These are phyloP conservation scores for Edolisoma coerulescens DNA, from an alignment of 2,113 vertebrate species.

Conservation along the genomic window DNA sequence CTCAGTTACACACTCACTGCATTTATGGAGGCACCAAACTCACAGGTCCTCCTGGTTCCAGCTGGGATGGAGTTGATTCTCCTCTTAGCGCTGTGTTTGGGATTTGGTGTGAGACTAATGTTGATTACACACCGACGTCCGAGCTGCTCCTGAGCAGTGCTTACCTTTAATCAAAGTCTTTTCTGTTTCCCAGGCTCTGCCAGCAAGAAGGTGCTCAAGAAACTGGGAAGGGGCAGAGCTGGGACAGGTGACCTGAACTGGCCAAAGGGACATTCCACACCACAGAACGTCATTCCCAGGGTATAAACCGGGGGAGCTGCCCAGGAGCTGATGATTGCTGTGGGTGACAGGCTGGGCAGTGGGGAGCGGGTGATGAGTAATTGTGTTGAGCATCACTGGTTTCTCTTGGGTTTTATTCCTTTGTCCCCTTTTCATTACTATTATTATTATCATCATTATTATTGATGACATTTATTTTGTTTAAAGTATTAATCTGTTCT, in stretches of 20 bases:
- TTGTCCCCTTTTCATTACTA: background rate
- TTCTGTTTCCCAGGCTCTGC: background rate
- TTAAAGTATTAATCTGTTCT: background rate
- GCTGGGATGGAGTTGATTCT: background rate
- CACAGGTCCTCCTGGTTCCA: background rate
- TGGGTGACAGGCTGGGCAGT: background rate
- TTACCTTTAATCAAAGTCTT: background rate
- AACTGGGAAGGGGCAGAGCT: background rate
- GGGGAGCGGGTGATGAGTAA: background rate
- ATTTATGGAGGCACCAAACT: background rate
- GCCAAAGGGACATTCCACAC: background rate
- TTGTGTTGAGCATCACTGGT: background rate
- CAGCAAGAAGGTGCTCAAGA: background rate
- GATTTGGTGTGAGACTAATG: background rate
- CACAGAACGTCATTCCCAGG: background rate
- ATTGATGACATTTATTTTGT: background rate
- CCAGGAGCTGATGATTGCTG: background rate
- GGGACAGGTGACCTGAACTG: background rate
- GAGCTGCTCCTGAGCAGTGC: background rate
- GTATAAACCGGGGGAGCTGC: background rate
- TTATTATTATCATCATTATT: background rate
- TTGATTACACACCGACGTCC: fast-evolving
- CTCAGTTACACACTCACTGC: background rate
- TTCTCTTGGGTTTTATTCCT: background rate
- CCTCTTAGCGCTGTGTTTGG: background rate